phyloP scores from a whole-genome alignment of 1,140 invertebrate species.

The Pseudomyrmex gracilis region DNA sequence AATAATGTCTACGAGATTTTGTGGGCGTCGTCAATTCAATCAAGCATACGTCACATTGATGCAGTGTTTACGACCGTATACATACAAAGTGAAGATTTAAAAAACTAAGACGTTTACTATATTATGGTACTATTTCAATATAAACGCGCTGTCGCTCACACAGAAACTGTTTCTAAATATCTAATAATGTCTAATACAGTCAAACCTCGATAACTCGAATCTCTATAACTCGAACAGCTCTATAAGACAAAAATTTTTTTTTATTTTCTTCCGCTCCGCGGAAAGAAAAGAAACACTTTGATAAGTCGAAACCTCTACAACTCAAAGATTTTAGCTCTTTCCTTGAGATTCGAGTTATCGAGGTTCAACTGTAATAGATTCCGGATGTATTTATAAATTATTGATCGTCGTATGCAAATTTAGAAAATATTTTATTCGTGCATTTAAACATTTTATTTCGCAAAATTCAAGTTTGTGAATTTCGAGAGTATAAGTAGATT shows the following conservation, averaged over 20 bases:
- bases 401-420: neutral
- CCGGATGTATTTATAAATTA: neutral
- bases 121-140: neutral
- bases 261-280: too few relatives aligned
- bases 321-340: too few relatives aligned
- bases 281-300: too few relatives aligned
- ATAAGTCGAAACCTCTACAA: too few relatives aligned
- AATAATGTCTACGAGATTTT: slow-evolving; percentile 66
- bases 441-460: neutral
- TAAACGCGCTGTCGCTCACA: neutral
- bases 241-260: too few relatives aligned
- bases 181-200: neutral
- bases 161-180: neutral
- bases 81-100: neutral
- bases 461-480: neutral
- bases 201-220: too few relatives aligned
- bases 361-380: too few relatives aligned
- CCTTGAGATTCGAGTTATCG: too few relatives aligned
- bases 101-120: neutral
- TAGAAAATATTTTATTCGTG: neutral
- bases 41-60: slow-evolving; percentile 18
- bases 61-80: neutral
- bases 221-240: too few relatives aligned
- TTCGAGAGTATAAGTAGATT: neutral
- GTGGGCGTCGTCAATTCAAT: slow-evolving; percentile 59